Evolutionary conservation across 2,797 vertebrate species (phyloP).

Genomic region (Pygocentrus nattereri): DNA sequence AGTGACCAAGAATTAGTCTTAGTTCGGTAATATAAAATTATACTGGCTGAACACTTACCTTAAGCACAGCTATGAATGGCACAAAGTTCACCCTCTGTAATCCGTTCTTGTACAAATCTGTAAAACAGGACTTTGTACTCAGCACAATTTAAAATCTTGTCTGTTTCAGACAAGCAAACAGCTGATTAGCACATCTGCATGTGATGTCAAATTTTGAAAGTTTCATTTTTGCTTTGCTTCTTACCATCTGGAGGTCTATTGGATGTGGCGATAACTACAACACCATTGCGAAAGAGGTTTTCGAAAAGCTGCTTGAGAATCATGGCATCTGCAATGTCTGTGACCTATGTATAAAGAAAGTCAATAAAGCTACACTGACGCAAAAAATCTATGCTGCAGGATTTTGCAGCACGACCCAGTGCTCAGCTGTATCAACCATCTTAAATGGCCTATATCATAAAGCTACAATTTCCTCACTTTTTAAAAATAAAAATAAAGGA

Average conservation of each 20-base stretch:
- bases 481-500: too few species aligned
- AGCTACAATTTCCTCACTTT: too few species aligned
- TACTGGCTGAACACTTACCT: constrained; percentile 80
- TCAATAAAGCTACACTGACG: constrained; percentile 1
- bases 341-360: constrained; percentile 82
- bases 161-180: constrained; percentile 4
- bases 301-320: constrained; percentile 99
- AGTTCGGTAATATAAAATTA: background rate
- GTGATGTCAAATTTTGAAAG: constrained; percentile 10
- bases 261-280: constrained; percentile 96
- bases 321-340: constrained; percentile 99
- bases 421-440: background rate
- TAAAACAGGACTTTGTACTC: constrained; percentile 66
- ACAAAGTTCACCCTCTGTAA: constrained; percentile 98
- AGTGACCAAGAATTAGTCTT: background rate
- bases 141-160: constrained; percentile 25
- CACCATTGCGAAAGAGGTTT: constrained; percentile 94
- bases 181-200: constrained; percentile 20
- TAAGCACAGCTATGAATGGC: constrained; percentile 94
- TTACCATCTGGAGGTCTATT: constrained; percentile 92
- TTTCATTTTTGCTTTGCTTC: constrained; percentile 16
- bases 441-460: too few species aligned
- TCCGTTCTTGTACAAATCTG: constrained; percentile 99
- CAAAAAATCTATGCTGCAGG: background rate
- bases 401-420: background rate